Conservation (phyloP, 2,113 vertebrate species). For the Anseranas semipalmata region DNA sequence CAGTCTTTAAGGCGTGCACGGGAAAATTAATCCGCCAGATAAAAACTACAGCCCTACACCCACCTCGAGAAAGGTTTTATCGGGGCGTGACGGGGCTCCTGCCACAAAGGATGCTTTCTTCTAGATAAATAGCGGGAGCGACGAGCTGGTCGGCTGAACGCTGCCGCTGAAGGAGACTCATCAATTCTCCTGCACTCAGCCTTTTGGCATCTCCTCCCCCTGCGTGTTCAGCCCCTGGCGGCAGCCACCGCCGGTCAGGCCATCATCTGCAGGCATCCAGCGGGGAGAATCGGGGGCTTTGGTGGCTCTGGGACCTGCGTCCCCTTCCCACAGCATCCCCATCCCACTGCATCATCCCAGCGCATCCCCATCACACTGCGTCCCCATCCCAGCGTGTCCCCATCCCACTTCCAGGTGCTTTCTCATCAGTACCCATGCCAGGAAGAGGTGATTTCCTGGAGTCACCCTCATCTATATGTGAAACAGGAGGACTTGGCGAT, state of each 20-base stretch:
- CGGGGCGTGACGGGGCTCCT: accelerated
- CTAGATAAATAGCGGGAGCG: neutral
- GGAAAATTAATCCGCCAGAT: slow-evolving; percentile 17
- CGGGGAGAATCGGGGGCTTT: accelerated
- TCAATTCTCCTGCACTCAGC: neutral
- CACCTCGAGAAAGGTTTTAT: accelerated
- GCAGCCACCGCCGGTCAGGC: neutral
- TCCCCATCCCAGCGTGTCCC: neutral
- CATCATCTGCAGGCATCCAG: accelerated
- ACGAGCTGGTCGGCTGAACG: neutral
- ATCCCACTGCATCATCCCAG: neutral
- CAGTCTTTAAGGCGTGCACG: neutral
- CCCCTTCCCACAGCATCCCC: neutral
- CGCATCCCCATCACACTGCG: too few relatives aligned
- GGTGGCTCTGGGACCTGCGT: neutral
- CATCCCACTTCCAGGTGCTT: neutral
- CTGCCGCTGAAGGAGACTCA: neutral
- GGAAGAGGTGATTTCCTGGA: neutral
- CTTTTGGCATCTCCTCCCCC: neutral
- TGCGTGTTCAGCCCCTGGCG: accelerated
- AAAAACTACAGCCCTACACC: neutral
- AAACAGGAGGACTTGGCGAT: neutral
- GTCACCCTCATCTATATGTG: neutral
- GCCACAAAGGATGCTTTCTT: neutral
- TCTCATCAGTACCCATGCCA: neutral